phyloP scores from a whole-genome alignment of 35 echinoderm and acorn worm genomes.

The Heliocidaris tuberculata region DNA sequence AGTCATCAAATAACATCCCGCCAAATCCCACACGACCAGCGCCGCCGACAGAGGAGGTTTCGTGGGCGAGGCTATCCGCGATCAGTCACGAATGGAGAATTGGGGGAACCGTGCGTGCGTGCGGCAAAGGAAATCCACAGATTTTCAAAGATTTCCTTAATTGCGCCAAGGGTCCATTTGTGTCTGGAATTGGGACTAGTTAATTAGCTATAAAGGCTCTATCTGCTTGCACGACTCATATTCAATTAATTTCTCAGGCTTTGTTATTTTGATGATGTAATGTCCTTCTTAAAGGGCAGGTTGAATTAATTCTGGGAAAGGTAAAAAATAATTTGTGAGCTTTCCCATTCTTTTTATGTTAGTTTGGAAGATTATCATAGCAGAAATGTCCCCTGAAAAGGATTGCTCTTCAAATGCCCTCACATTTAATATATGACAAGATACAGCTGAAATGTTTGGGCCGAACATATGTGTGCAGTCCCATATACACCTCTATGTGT shows the following conservation, averaged over 20 bases:
- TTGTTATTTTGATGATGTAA: background rate
- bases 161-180: background rate
- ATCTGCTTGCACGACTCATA: background rate
- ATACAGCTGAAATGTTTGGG: too few species aligned
- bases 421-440: too few species aligned
- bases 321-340: too few species aligned
- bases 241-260: background rate
- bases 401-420: too few species aligned
- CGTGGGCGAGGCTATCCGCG: constrained; percentile 4
- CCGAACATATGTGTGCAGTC: too few species aligned
- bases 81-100: background rate
- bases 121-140: background rate
- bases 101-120: background rate
- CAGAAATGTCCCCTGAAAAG: too few species aligned
- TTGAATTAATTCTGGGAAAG: too few species aligned
- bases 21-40: background rate
- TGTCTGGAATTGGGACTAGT: background rate
- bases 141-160: constrained; percentile 12
- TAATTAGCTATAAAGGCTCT: background rate
- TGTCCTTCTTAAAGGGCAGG: too few species aligned
- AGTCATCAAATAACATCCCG: background rate
- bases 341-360: too few species aligned
- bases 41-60: constrained; percentile 6
- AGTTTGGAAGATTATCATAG: too few species aligned
- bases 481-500: too few species aligned